These are phyloP conservation scores for Lithobates sylvaticus DNA, from an alignment of 2,797 vertebrate species.

Conservation along the genomic window DNA sequence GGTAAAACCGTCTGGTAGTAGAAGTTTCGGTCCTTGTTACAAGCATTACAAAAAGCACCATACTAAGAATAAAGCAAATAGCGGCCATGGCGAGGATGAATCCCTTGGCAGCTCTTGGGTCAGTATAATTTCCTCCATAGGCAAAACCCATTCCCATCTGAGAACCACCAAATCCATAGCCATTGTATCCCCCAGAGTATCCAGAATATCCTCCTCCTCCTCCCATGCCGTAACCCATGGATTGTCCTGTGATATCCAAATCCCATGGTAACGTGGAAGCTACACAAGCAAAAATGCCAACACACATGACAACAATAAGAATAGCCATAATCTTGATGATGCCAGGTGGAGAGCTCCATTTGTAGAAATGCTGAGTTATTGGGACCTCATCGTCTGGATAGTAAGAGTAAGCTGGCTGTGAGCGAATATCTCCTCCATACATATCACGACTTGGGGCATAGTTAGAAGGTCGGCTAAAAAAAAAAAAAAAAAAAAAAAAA, in stretches of 20 bases:
- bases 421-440: constrained; percentile 72
- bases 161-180: constrained; percentile 69
- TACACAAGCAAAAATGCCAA: constrained; percentile 89
- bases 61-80: constrained; percentile 79
- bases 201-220: constrained; percentile 54
- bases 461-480: constrained; percentile 71
- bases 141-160: constrained; percentile 72
- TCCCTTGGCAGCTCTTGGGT: constrained; percentile 85
- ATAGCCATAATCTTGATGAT: constrained; percentile 89
- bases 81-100: constrained; percentile 87
- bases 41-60: constrained; percentile 83
- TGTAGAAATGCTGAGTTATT: constrained; percentile 85
- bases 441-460: constrained; percentile 77
- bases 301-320: constrained; percentile 87
- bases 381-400: constrained; percentile 82
- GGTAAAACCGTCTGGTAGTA: constrained; percentile 83
- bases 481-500: constrained; percentile 51
- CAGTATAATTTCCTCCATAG: constrained; percentile 82
- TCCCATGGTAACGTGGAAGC: constrained; percentile 91
- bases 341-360: constrained; percentile 88
- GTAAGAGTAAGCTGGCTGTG: constrained; percentile 81
- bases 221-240: constrained; percentile 68
- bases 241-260: constrained; percentile 74
- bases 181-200: constrained; percentile 51
- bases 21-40: constrained; percentile 79